Evolutionary conservation across 2,797 vertebrate species (phyloP), one percentile per base, ranked within the genome.

Genomic region (Melanogrammus aeglefinus): DNA sequence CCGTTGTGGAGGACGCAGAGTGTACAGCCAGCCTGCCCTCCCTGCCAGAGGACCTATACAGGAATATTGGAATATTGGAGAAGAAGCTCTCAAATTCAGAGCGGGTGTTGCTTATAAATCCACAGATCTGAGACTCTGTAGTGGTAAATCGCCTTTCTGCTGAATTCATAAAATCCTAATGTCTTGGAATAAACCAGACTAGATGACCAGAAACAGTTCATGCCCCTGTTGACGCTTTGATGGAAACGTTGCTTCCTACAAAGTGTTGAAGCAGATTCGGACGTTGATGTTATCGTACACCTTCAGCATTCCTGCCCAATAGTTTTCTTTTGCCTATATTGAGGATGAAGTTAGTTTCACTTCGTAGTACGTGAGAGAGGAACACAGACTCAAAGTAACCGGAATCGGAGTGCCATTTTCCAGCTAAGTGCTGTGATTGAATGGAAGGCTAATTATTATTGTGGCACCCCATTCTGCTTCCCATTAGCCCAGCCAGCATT

Each of bases 391-490:
- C 57, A 63, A 57, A 57, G 6, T 18, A 57, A 24, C 57, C 57
- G 9, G 21, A 63, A 5, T 63, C n/a, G 36, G 63, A 31, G 70
- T 79, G 57, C 7, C 81, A 79, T 78, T 57, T 78, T n/a, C 57
- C 2, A n/a, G 57, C 57, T 24, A 63, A 63, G n/a, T 24, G 57
- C 57, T 63, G 57, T 24, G 18, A 63, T 63, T 63, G 24, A 63
- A 63, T 63, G 57, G 57, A 63, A 63, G 57, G n/a, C n/a, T 63
- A 63, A 63, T 63, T 63, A 63, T 63, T 63, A 63, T 63, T 63
- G 57, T 63, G 57, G 47, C 47, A 57, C 16, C 47, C 18, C 12
- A 44, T 21, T 9, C 57, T 63, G 21, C 57, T 63, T n/a, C 57
- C 57, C 57, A 63, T 63, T 63, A 63, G 57, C 6, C 57, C 7